Evolutionary conservation across 2,888 invertebrate genomes (phyloP).

Genomic region (Hermodice carunculata): DNA sequence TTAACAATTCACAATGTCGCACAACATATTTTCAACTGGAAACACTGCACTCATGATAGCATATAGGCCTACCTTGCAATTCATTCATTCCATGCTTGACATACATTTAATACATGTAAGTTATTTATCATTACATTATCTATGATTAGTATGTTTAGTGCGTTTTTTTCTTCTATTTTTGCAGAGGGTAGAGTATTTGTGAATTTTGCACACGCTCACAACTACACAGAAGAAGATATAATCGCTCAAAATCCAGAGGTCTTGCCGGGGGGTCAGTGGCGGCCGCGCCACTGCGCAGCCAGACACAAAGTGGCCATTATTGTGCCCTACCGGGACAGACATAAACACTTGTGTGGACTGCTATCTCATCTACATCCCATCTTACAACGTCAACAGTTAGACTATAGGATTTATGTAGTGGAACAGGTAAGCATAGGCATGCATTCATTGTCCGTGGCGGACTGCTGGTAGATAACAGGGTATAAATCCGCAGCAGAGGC

Average conservation of each 20-base stretch:
- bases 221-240: constrained; percentile 33
- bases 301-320: constrained; percentile 63
- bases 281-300: constrained; percentile 47
- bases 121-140: too few species aligned
- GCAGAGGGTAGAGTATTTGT: constrained; percentile 41
- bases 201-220: constrained; percentile 32
- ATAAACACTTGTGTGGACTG: constrained; percentile 70
- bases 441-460: background rate
- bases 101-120: too few species aligned
- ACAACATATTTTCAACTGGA: too few species aligned
- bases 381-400: constrained; percentile 71
- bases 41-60: too few species aligned
- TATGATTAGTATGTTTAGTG: too few species aligned
- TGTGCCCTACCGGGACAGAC: constrained; percentile 70
- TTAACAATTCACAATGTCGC: too few species aligned
- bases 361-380: constrained; percentile 72
- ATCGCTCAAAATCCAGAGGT: constrained; percentile 43
- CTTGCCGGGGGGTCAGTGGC: constrained; percentile 55
- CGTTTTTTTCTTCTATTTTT: constrained; percentile 7
- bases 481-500: too few species aligned
- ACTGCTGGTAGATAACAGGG: too few species aligned
- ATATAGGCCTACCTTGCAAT: too few species aligned
- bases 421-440: constrained; percentile 70
- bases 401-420: constrained; percentile 72
- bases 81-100: too few species aligned